A percentile compares a stretch with the other conserved stretches of the same genome.
These are phyloP conservation scores for Centropristis striata DNA, from an alignment of 2,113 vertebrate species.

Conservation along the genomic window DNA sequence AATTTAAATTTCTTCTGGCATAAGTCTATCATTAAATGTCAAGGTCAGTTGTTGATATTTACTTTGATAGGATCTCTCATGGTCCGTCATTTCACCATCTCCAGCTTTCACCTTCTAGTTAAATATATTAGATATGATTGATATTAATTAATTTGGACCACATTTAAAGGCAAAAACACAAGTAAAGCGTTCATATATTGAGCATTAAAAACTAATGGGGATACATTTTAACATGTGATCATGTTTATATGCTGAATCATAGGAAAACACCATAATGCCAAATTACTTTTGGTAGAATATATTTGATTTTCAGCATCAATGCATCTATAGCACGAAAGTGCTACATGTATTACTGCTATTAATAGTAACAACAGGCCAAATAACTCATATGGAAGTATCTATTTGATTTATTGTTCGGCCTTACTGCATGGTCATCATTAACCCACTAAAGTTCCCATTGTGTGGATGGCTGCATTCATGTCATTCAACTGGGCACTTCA, in stretches of 20 bases:
- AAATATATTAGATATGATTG: not conserved
- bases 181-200: not conserved
- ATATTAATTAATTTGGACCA: not conserved
- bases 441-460: no score
- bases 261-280: not conserved
- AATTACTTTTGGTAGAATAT: not conserved
- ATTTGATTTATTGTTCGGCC: no score
- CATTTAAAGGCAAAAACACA: not conserved
- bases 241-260: not conserved
- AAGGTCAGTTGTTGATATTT: constrained; percentile 48
- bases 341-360: no score
- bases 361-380: no score
- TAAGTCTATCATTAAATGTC: constrained; percentile 1
- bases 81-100: not conserved
- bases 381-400: no score
- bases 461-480: no score
- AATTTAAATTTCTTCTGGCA: constrained; percentile 23
- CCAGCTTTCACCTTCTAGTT: not conserved
- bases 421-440: no score
- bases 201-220: not conserved
- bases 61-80: constrained; percentile 11
- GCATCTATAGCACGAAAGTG: no score
- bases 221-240: not conserved
- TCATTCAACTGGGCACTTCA: no score
- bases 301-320: not conserved